These are phyloP conservation scores for Corticium candelabrum DNA, from an alignment of 37 sponge, comb jelly and placozoan species.

Conservation along the genomic window DNA sequence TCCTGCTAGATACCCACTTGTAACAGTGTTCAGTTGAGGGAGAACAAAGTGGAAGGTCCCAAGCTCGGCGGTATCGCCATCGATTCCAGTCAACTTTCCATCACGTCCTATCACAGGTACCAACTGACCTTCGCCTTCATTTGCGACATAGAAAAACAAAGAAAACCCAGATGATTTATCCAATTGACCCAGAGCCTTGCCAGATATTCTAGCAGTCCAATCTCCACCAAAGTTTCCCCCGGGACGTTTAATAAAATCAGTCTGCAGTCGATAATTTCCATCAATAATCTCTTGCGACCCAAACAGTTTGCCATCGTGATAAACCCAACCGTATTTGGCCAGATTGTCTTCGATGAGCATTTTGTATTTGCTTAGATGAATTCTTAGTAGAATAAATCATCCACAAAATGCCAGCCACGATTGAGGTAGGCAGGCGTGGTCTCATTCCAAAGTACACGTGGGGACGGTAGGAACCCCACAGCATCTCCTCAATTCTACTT, in stretches of 20 bases:
- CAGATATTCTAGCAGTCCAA: conserved; percentile 23
- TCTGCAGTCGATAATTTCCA: background rate
- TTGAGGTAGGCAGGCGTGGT: conserved; percentile 22
- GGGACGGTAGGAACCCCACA: conserved; percentile 34
- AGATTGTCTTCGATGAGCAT: background rate
- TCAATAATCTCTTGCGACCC: background rate
- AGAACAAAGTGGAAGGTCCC: conserved; percentile 10
- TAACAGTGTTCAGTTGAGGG: background rate
- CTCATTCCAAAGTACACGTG: conserved; percentile 53
- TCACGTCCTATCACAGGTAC: background rate
- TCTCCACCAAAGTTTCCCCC: background rate
- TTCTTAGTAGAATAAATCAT: conserved; percentile 5
- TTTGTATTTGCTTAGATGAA: conserved; percentile 9
- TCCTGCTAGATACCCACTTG: background rate
- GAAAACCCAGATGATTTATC: background rate
- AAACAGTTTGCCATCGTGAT: background rate
- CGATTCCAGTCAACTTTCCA: conserved; percentile 5
- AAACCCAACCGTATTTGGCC: background rate
- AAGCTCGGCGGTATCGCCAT: background rate
- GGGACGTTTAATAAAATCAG: background rate
- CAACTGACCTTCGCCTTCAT: conserved; percentile 5
- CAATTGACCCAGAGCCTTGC: background rate
- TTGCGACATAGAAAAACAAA: conserved; percentile 17
- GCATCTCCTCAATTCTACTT: background rate
- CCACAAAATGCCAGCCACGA: conserved; percentile 42